Percentiles rank a stretch among this genome's conserved stretches.
Conservation (phyloP, 2,888 invertebrate species). For the Pocota personata region DNA sequence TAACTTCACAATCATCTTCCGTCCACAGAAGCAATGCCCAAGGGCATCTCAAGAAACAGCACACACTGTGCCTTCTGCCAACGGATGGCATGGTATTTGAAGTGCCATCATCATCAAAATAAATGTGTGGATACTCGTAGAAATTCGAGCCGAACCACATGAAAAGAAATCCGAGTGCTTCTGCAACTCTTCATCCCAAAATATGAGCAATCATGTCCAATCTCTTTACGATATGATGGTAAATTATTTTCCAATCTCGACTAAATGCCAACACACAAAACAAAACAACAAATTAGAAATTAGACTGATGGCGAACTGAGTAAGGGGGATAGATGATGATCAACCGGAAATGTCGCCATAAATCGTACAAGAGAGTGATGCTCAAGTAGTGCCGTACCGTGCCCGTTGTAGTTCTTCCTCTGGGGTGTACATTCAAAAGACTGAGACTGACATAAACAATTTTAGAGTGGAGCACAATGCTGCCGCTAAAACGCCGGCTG, state of each 20-base stretch:
- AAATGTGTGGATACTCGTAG: not conserved
- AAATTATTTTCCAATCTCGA: conserved; percentile 58
- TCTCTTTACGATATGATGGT: conserved; percentile 32
- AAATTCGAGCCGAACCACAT: not conserved
- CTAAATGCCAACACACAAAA: conserved; percentile 34
- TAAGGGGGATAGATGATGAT: conserved; percentile 24
- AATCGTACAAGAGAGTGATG: conserved; percentile 46
- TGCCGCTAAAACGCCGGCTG: not conserved
- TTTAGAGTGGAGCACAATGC: conserved; percentile 18
- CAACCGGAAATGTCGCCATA: conserved; percentile 66
- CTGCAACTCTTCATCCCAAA: conserved; percentile 10
- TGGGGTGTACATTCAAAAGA: conserved; percentile 4
- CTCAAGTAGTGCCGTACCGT: not conserved
- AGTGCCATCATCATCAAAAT: conserved; percentile 32
- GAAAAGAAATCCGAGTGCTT: conserved; percentile 22
- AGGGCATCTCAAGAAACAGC: conserved; percentile 20
- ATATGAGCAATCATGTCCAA: conserved; percentile 40
- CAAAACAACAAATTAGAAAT: conserved; percentile 56
- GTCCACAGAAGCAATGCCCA: conserved; percentile 25
- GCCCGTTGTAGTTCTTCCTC: not conserved
- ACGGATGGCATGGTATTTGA: conserved; percentile 22
- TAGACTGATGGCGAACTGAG: conserved; percentile 18
- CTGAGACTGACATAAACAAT: conserved; percentile 33
- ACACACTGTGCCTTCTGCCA: not conserved
- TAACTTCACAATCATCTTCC: conserved; percentile 6